Base-by-base conservation (phyloP, 2,113 vertebrate genomes). In the Osmerus mordax region DNA sequence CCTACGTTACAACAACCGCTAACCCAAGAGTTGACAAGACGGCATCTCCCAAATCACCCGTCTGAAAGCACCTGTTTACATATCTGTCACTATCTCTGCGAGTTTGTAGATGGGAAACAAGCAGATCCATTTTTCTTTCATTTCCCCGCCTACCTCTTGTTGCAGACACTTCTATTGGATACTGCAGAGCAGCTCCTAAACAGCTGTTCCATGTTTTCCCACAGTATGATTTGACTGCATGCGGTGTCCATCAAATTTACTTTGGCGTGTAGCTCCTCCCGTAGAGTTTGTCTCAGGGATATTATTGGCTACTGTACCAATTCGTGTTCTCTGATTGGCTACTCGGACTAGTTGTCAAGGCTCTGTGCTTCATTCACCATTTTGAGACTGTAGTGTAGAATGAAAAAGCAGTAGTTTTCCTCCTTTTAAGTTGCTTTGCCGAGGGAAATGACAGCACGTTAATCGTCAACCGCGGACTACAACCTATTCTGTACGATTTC, bases 321-420 rank as follows among this genome's bases (percentile, higher is more conserved):
- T 90, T 89, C 85, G 78, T 85, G 88, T 79, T 29, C 73, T 15
- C 71, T 78, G 77, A 96, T 96, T 96, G 94, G 95, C 76, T 84
- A 73, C 64, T 1, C 83, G 65, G 75, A 84, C 91, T 93, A 94
- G 94, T 95, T 94, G 94, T 28, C 92, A 91, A 91, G 90, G 90
- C 90, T 95, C 91, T 86, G 90, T 90, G 93, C 92, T 96, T 94
- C 95, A 97, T 97, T 97, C 95, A 97, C 95, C 95, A 97, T 97
- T 97, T 97, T 97, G 95, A 95, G 94, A 94, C 93, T 93, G 89
- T 97, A 95, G 95, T 89, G 95, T 94, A 95, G 94, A 94, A 94
- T 19, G 21, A 64, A n/a, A 85, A 88, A 86, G 87, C 89, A 87
- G 83, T 84, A 92, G 91, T 92, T 91, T 89, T 88, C 87, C 86